Percentiles rank a stretch among this genome's conserved stretches.
These are phyloP conservation scores for Prinia subflava DNA, from an alignment of 2,113 vertebrate genomes.

Conservation along the genomic window DNA sequence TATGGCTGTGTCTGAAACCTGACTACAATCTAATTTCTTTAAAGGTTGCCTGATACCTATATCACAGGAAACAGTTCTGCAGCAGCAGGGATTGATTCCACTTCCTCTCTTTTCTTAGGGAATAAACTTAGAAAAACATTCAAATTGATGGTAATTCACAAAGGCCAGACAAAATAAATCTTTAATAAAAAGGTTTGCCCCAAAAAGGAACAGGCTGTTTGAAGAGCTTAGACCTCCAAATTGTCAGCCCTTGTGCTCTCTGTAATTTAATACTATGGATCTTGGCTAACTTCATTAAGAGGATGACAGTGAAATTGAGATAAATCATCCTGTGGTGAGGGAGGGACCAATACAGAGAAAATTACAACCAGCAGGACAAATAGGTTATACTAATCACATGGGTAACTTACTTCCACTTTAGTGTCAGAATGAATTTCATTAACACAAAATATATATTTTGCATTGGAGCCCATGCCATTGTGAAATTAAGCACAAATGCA, in stretches of 20 bases:
- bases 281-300: constrained; percentile 44
- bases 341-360: background rate
- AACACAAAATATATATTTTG: background rate
- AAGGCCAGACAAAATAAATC: constrained; percentile 49
- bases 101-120: background rate
- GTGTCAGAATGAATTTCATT: background rate
- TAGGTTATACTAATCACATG: background rate
- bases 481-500: background rate
- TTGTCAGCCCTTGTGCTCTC: background rate
- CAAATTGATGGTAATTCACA: constrained; percentile 30
- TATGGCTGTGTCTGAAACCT: background rate
- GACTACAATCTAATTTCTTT: constrained; percentile 28
- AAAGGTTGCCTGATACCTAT: constrained; percentile 4
- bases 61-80: background rate
- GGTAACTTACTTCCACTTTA: background rate
- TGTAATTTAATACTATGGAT: constrained; percentile 46
- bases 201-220: background rate
- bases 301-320: constrained; percentile 30
- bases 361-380: background rate
- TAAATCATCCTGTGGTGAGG: background rate
- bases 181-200: constrained; percentile 44
- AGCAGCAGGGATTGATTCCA: background rate
- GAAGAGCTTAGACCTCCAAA: constrained; percentile 20
- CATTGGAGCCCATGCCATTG: background rate
- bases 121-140: constrained; percentile 45